Percentiles rank a stretch among this genome's conserved stretches.
Evolutionary conservation across 2,888 invertebrate species (phyloP).

Genomic region (Spodoptera littoralis): DNA sequence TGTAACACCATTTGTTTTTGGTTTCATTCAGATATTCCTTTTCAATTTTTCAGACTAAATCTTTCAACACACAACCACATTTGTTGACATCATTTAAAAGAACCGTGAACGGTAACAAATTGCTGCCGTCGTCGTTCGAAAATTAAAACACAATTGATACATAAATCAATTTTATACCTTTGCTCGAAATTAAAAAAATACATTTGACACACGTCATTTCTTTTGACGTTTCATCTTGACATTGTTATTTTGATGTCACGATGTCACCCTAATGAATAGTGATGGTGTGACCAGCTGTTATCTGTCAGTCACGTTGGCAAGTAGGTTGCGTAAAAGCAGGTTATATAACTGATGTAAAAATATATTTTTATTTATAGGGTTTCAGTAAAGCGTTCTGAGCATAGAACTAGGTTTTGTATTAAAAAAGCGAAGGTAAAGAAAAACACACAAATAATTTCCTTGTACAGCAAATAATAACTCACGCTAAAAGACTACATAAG

Average conservation of each 20-base stretch:
- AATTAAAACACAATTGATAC: slow-evolving; percentile 47
- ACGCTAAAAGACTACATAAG: neutral
- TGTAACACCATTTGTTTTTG: no score
- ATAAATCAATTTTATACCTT: slow-evolving; percentile 50
- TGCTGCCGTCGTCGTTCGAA: slow-evolving; percentile 42
- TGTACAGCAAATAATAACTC: no score
- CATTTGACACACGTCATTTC: slow-evolving; percentile 45
- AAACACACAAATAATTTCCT: no score
- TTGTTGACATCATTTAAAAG: slow-evolving; percentile 30
- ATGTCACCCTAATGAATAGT: slow-evolving; percentile 57
- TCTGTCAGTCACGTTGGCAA: slow-evolving; percentile 38
- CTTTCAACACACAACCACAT: neutral
- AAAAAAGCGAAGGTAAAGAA: neutral
- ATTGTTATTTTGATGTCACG: slow-evolving; percentile 52
- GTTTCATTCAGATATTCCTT: no score
- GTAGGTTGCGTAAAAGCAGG: slow-evolving; percentile 40
- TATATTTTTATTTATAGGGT: slow-evolving; percentile 7
- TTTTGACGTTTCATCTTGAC: slow-evolving; percentile 53
- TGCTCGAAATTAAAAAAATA: slow-evolving; percentile 32
- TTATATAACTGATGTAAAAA: slow-evolving; percentile 36
- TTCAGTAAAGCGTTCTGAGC: neutral
- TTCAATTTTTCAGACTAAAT: neutral
- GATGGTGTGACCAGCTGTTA: slow-evolving; percentile 57
- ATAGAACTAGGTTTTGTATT: neutral
- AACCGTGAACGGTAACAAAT: slow-evolving; percentile 41